Percentiles rank a stretch among this genome's conserved stretches.
Conservation (phyloP, 2,888 invertebrate genomes). For the Sarcophaga caerulescens region DNA sequence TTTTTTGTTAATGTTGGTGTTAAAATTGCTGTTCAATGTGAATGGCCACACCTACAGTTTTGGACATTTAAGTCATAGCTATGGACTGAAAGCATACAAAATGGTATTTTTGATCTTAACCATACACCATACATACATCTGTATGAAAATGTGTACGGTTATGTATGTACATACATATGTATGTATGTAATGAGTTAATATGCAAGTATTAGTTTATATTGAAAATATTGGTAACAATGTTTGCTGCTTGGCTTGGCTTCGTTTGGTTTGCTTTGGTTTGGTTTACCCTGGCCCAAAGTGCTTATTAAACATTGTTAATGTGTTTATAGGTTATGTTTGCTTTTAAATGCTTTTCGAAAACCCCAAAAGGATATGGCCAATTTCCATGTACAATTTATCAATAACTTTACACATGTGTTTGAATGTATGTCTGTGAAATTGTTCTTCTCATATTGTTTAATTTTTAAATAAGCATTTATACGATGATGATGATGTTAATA, state of each 20-base stretch:
- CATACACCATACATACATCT: no score
- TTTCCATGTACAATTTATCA: conserved; percentile 55
- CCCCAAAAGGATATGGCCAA: conserved; percentile 49
- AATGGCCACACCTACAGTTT: neutral
- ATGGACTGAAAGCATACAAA: neutral
- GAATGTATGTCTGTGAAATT: neutral
- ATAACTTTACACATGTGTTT: neutral
- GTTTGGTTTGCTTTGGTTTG: neutral
- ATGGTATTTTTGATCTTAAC: neutral
- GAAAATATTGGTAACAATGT: conserved; percentile 18
- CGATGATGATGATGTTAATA: neutral
- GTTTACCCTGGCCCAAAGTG: conserved; percentile 10
- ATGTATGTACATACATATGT: no score
- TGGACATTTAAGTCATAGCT: neutral
- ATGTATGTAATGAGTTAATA: neutral
- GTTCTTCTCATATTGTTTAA: conserved; percentile 1
- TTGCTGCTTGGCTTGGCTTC: neutral
- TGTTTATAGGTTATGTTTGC: conserved; percentile 30
- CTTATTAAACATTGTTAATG: conserved; percentile 61
- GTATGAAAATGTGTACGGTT: no score
- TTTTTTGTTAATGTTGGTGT: conserved; percentile 16
- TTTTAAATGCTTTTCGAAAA: conserved; percentile 28
- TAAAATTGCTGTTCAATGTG: neutral
- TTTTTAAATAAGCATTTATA: conserved; percentile 23
- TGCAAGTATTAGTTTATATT: conserved; percentile 14